Conservation (phyloP, 2,113 vertebrate species). For the Argyrosomus japonicus region DNA sequence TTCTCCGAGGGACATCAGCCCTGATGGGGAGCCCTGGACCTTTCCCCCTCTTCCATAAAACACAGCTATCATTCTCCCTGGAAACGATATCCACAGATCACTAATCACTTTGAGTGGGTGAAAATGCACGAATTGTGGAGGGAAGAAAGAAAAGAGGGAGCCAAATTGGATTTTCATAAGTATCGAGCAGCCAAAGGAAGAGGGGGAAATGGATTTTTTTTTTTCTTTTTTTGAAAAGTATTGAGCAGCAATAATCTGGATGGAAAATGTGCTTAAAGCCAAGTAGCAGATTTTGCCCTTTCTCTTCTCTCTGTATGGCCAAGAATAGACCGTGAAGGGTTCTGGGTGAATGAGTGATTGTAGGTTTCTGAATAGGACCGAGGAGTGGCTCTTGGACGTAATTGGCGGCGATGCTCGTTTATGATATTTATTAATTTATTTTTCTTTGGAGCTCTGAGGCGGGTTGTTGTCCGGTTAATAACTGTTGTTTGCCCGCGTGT, state of each 20-base stretch:
- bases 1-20: constrained; percentile 63
- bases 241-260: constrained; percentile 79
- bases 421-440: constrained; percentile 33
- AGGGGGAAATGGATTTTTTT: constrained; percentile 73
- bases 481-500: constrained; percentile 45
- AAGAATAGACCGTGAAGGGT: constrained; percentile 60
- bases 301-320: constrained; percentile 59
- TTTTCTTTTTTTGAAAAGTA: constrained; percentile 62
- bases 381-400: constrained; percentile 41
- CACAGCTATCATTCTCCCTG: constrained; percentile 70
- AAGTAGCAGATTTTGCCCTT: constrained; percentile 74
- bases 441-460: neutral
- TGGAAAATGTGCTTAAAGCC: constrained; percentile 77
- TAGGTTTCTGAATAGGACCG: constrained; percentile 49
- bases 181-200: constrained; percentile 76
- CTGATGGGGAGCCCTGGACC: constrained; percentile 68
- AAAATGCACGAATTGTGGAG: constrained; percentile 67
- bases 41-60: constrained; percentile 70
- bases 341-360: constrained; percentile 48
- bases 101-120: constrained; percentile 79
- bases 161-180: constrained; percentile 82
- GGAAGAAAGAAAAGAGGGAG: constrained; percentile 70
- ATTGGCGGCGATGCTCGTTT: constrained; percentile 47
- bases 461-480: constrained; percentile 38
- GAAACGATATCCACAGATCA: constrained; percentile 76